phyloP scores from a whole-genome alignment of 2,888 invertebrate species.

The Caenorhabditis sp. region DNA sequence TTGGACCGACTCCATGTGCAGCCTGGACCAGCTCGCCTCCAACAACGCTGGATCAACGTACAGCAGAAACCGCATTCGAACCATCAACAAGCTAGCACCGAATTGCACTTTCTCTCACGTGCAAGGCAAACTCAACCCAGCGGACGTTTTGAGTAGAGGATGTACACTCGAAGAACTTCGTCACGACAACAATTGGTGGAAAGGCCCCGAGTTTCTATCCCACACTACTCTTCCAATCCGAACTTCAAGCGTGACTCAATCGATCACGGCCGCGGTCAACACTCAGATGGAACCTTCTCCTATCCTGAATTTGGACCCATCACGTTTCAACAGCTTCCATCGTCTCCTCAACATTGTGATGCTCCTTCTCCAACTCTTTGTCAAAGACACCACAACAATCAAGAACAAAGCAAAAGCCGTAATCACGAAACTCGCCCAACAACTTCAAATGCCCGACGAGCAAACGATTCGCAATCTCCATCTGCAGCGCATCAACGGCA shows the following conservation, averaged over 20 bases:
- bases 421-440: conserved; percentile 21
- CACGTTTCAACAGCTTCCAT: conserved; percentile 13
- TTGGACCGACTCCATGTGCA: conserved; percentile 30
- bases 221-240: background rate
- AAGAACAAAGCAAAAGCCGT: background rate
- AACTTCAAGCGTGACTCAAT: background rate
- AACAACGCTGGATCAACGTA: background rate
- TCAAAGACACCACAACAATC: background rate
- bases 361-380: background rate
- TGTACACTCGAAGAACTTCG: conserved; percentile 5
- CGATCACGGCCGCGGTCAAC: background rate
- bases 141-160: conserved; percentile 26
- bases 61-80: background rate
- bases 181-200: conserved; percentile 11
- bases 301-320: conserved; percentile 5
- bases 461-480: background rate
- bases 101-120: conserved; percentile 14
- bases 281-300: background rate
- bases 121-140: conserved; percentile 24
- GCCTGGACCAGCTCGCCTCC: conserved; percentile 1
- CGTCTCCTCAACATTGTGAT: conserved; percentile 3
- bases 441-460: too few species aligned
- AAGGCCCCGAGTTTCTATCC: conserved; percentile 11
- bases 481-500: background rate
- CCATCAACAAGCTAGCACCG: background rate